Percentiles rank a stretch among this genome's conserved stretches.
phyloP scores from a whole-genome alignment of 2,888 invertebrate genomes.

The Lasioglossum pauxillum region DNA sequence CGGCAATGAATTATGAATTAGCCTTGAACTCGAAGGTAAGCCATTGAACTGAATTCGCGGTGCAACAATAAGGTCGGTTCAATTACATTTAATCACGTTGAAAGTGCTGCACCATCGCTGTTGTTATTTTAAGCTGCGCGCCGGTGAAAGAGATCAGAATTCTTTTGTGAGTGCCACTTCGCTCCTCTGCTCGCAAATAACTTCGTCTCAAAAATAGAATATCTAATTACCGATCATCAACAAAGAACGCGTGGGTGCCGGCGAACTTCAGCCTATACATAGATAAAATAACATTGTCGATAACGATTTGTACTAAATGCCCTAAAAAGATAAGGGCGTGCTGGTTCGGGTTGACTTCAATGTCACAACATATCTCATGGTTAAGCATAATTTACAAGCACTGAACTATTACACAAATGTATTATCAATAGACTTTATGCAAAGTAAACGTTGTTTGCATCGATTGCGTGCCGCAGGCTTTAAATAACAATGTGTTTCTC shows the following conservation, averaged over 20 bases:
- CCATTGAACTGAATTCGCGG: slow-evolving; percentile 42
- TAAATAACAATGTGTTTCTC: not conserved
- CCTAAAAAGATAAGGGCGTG: slow-evolving; percentile 10
- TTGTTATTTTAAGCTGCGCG: slow-evolving; percentile 33
- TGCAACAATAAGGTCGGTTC: slow-evolving; percentile 52
- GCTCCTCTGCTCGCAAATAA: not conserved
- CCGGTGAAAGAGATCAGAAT: slow-evolving; percentile 24
- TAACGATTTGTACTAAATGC: not conserved
- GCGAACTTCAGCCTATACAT: not conserved
- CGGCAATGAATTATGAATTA: slow-evolving; percentile 57
- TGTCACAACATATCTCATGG: not conserved
- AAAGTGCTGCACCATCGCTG: slow-evolving; percentile 42
- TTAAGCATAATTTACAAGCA: not conserved
- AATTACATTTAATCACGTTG: slow-evolving; percentile 55
- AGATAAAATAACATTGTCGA: slow-evolving; percentile 1
- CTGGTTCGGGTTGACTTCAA: not conserved
- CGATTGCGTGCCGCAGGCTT: not conserved
- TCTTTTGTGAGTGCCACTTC: slow-evolving; percentile 7
- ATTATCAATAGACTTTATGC: not conserved
- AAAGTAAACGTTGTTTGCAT: not conserved
- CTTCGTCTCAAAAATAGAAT: slow-evolving; percentile 3
- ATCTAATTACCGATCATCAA: not conserved
- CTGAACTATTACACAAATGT: not conserved
- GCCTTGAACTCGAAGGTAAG: slow-evolving; percentile 57
- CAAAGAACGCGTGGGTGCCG: not conserved